Conservation (phyloP, 1,140 invertebrate species). For the Drosophila pachea region DNA sequence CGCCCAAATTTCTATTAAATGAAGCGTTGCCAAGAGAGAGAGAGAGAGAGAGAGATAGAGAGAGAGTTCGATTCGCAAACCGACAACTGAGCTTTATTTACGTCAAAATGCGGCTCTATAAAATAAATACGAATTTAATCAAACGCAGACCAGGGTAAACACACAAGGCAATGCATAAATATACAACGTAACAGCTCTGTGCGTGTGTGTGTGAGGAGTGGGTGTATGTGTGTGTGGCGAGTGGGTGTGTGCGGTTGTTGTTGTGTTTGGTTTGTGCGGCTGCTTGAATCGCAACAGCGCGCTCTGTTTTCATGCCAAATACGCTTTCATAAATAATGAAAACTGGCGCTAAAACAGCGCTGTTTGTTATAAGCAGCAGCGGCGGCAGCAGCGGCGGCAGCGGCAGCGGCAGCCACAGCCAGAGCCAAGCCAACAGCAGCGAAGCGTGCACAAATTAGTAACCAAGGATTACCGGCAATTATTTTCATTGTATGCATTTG, state of each 20-base stretch:
- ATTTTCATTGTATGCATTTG: slow-evolving; percentile 74
- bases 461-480: slow-evolving; percentile 73
- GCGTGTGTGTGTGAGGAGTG: slow-evolving; percentile 38
- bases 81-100: slow-evolving; percentile 27
- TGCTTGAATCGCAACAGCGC: slow-evolving; percentile 17
- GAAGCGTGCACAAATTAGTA: slow-evolving; percentile 64
- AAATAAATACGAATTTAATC: slow-evolving; percentile 63
- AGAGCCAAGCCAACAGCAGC: slow-evolving; percentile 35
- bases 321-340: slow-evolving; percentile 73
- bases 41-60: too few relatives aligned
- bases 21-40: too few relatives aligned
- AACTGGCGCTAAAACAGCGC: slow-evolving; percentile 46
- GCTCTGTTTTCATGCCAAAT: slow-evolving; percentile 63
- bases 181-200: slow-evolving; percentile 43
- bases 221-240: slow-evolving; percentile 8
- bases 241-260: slow-evolving; percentile 3
- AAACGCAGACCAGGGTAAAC: slow-evolving; percentile 25
- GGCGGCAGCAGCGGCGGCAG: slow-evolving; percentile 13
- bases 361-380: slow-evolving; percentile 54
- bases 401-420: slow-evolving; percentile 13
- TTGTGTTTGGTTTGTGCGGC: slow-evolving; percentile 31
- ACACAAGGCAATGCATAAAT: slow-evolving; percentile 34
- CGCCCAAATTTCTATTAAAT: too few relatives aligned
- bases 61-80: neutral
- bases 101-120: slow-evolving; percentile 48